Conservation (phyloP, 2,888 invertebrate species). For the Chaetoderma sp. region DNA sequence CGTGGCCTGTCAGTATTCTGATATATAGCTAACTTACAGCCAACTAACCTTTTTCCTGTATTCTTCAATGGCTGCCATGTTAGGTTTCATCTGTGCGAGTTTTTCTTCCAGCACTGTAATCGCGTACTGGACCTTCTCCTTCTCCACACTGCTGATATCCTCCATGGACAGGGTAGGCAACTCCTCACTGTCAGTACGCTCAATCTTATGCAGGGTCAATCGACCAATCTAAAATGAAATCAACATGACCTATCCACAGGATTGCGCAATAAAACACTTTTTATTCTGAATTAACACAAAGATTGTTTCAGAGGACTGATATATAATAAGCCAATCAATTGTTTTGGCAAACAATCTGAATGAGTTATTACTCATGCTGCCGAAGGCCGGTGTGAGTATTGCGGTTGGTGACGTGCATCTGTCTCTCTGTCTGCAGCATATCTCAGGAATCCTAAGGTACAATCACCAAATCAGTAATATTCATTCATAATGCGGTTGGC, state of each 20-base stretch:
- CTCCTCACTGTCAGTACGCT: slow-evolving; percentile 50
- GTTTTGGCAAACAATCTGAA: slow-evolving; percentile 37
- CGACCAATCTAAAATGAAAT: slow-evolving; percentile 67
- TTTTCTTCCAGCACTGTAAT: slow-evolving; percentile 79
- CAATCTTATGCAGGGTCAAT: slow-evolving; percentile 75
- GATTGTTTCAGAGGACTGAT: too few species aligned
- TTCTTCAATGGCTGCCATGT: slow-evolving; percentile 78
- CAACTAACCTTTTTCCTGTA: slow-evolving; percentile 68
- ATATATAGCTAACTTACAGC: too few species aligned
- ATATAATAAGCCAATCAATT: too few species aligned
- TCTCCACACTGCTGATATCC: slow-evolving; percentile 72
- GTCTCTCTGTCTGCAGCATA: too few species aligned
- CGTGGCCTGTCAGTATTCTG: too few species aligned
- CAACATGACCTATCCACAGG: slow-evolving; percentile 33
- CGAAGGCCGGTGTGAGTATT: too few species aligned
- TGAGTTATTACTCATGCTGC: too few species aligned
- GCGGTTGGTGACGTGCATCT: too few species aligned
- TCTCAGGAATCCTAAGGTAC: too few species aligned
- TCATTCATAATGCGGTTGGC: too few species aligned
- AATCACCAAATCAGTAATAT: too few species aligned
- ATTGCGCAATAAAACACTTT: too few species aligned
- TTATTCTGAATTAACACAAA: background rate
- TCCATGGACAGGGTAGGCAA: slow-evolving; percentile 45
- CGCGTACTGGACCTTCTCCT: slow-evolving; percentile 78
- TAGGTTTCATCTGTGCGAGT: slow-evolving; percentile 69